Evolutionary conservation across 2,113 vertebrate genomes (phyloP).

Genomic region (Cebus imitator): DNA sequence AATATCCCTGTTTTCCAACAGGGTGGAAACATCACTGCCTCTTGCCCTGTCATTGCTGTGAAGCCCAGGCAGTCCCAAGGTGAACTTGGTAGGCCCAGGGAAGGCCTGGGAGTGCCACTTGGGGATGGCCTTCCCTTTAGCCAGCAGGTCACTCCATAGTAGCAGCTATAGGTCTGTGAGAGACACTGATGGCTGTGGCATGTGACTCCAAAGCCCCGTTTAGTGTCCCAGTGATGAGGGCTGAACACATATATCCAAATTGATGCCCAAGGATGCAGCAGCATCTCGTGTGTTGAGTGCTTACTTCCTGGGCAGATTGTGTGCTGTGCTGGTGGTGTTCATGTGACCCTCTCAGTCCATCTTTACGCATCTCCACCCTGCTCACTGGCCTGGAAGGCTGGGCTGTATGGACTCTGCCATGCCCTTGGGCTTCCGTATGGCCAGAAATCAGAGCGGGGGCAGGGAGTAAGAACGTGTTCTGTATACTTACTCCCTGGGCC

Average conservation of each 20-base stretch:
- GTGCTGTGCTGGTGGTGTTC: background rate
- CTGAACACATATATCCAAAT: background rate
- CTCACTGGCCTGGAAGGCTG: background rate
- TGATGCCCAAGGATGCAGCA: background rate
- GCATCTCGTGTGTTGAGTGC: accelerated
- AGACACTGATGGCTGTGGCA: background rate
- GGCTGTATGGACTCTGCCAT: background rate
- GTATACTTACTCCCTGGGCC: background rate
- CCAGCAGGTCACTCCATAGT: background rate
- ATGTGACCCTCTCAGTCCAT: background rate
- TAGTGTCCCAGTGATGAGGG: background rate
- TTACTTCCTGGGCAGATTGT: background rate
- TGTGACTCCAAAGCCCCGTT: background rate
- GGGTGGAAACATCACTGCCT: background rate
- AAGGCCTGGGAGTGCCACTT: background rate
- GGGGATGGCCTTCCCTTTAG: background rate
- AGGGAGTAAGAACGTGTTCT: background rate
- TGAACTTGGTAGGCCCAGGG: background rate
- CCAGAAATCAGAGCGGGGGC: background rate
- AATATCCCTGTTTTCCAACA: background rate
- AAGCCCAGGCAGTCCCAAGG: background rate
- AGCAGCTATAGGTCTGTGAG: background rate
- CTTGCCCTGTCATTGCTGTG: background rate
- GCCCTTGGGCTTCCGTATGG: background rate
- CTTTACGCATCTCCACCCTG: background rate